Conservation (phyloP, 1,140 invertebrate species). For the Mesaphorura yosii region DNA sequence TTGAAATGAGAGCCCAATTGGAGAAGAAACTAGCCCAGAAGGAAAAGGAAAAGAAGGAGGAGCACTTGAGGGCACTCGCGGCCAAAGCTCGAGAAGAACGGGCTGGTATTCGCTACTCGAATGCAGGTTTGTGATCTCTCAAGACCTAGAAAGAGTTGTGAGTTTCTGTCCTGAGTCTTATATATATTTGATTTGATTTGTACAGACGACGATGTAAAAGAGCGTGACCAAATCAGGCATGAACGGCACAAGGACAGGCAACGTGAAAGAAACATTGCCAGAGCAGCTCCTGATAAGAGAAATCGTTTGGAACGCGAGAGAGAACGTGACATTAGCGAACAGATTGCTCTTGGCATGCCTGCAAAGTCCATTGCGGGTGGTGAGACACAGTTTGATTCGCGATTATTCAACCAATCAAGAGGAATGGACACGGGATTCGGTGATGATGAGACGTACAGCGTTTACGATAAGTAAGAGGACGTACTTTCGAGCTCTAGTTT, state of each 20-base stretch:
- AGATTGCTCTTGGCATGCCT: conserved; percentile 93
- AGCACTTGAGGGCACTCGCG: conserved; percentile 79
- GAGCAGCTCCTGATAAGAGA: conserved; percentile 89
- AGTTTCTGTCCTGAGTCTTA: no score
- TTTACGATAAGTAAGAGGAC: conserved; percentile 69
- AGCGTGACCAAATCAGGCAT: conserved; percentile 77
- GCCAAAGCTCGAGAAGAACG: conserved; percentile 91
- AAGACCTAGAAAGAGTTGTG: no score
- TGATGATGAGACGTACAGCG: conserved; percentile 95
- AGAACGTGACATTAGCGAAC: conserved; percentile 95
- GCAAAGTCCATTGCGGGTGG: conserved; percentile 59
- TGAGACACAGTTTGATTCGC: conserved; percentile 87
- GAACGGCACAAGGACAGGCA: conserved; percentile 86
- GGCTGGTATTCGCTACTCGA: conserved; percentile 57
- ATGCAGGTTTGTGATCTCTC: no score
- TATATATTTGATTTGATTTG: conserved; percentile 36
- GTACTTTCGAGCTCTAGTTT: no score
- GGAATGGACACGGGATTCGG: conserved; percentile 95
- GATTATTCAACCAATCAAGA: conserved; percentile 88
- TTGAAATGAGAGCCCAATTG: conserved; percentile 88
- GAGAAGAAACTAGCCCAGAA: conserved; percentile 95
- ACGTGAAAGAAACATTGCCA: conserved; percentile 78
- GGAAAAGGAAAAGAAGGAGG: conserved; percentile 98
- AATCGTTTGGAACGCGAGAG: conserved; percentile 77
- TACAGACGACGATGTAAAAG: conserved; percentile 61